A percentile compares a stretch with the other conserved stretches of the same genome.
phyloP scores from a whole-genome alignment of 2,113 vertebrate genomes.

The Egretta garzetta region DNA sequence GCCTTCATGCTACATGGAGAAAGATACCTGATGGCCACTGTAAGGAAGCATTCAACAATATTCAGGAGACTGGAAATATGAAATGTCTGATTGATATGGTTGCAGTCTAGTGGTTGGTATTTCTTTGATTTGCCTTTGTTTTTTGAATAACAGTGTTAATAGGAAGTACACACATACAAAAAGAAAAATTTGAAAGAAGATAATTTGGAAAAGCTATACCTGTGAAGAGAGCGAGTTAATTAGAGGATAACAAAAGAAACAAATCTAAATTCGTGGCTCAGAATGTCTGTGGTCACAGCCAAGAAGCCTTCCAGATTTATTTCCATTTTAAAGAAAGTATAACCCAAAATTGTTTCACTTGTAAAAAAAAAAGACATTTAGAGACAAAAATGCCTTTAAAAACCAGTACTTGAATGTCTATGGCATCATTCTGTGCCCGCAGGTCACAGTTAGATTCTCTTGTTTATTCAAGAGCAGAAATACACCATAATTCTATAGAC shows the following conservation, averaged over 20 bases:
- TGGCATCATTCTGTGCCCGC: rapidly evolving
- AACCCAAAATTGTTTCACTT: neutral
- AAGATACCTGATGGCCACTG: neutral
- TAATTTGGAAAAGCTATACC: neutral
- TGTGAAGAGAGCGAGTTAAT: conserved; percentile 4
- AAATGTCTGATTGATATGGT: neutral
- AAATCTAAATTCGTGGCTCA: neutral
- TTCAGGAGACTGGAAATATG: neutral
- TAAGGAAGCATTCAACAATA: neutral
- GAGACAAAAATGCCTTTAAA: neutral
- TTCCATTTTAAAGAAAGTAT: neutral
- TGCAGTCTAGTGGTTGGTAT: neutral
- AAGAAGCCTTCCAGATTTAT: neutral
- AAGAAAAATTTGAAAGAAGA: neutral
- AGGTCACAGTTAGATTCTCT: neutral
- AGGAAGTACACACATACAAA: neutral
- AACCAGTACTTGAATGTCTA: neutral
- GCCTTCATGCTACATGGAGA: neutral
- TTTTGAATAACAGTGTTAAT: neutral
- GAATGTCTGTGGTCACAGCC: neutral
- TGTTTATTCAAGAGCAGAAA: neutral
- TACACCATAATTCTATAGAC: neutral
- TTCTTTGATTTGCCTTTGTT: conserved; percentile 12
- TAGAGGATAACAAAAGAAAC: conserved; percentile 19
- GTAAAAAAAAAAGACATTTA: neutral